A percentile compares a stretch with the other conserved stretches of the same genome.
Conservation (phyloP, 2,797 vertebrate species). For the Natrix natrix region DNA sequence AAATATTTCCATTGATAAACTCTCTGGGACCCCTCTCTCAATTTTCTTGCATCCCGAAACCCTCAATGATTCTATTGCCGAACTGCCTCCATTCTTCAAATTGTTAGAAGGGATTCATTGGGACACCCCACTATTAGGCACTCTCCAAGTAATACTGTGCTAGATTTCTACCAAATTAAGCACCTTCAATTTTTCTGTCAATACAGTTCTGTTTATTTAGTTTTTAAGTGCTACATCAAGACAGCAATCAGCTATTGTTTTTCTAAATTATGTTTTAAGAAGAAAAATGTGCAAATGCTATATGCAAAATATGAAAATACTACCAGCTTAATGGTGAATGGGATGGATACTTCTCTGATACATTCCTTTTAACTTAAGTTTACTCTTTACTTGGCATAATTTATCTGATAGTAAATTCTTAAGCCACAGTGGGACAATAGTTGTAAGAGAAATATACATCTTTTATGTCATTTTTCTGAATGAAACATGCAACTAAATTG, state of each 20-base stretch:
- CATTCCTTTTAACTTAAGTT: not conserved
- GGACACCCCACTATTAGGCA: not conserved
- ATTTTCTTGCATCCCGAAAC: not conserved
- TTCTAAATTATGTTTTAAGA: not conserved
- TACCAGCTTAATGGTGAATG: conserved; percentile 25
- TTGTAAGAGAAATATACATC: not conserved
- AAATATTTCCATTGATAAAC: not conserved
- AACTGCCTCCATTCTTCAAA: not conserved
- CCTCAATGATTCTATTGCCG: not conserved
- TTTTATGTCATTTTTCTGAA: not conserved
- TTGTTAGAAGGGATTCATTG: not conserved
- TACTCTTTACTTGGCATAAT: not conserved
- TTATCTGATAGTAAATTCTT: not conserved
- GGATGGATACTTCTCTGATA: conserved; percentile 30
- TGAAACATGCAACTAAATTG: not conserved
- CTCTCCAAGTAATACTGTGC: not conserved
- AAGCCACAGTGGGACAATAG: not conserved
- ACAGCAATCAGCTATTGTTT: not conserved
- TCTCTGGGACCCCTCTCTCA: not conserved
- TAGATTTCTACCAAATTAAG: not conserved
- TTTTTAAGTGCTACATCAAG: not conserved
- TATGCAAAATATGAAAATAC: not conserved
- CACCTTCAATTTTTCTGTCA: not conserved
- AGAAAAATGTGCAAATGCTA: conserved; percentile 20
- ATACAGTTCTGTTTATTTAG: not conserved